phyloP scores from a whole-genome alignment of 92 coral and sea anemone species.

The Scolanthus callimorphus region DNA sequence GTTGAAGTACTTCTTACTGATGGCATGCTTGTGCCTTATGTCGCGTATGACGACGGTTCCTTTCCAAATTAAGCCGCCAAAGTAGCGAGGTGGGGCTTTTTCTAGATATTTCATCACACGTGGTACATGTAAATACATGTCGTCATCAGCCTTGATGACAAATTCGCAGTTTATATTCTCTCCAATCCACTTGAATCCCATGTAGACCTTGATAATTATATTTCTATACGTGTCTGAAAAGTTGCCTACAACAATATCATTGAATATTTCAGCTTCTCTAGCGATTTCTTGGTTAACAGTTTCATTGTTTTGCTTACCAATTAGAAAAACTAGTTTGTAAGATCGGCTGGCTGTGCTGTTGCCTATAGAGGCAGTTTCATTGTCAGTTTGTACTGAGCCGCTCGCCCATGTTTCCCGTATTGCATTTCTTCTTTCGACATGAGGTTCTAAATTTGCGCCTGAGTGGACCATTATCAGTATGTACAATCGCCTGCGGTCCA shows the following conservation, averaged over 20 bases:
- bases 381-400: too few relatives aligned
- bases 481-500: conserved; percentile 2
- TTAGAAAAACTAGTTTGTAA: conserved; percentile 30
- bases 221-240: conserved; percentile 33
- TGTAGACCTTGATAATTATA: conserved; percentile 44
- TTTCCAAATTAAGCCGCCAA: conserved; percentile 39
- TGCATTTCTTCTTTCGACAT: conserved; percentile 22
- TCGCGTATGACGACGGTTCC: conserved; percentile 30
- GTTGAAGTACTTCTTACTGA: conserved; percentile 22
- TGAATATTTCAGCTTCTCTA: conserved; percentile 30
- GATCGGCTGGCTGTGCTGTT: too few relatives aligned
- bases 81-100: conserved; percentile 27
- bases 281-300: conserved; percentile 13
- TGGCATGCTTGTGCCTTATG: conserved; percentile 34
- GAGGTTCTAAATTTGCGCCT: conserved; percentile 2
- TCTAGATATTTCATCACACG: conserved; percentile 27
- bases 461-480: conserved; percentile 44
- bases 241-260: conserved; percentile 51
- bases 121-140: conserved; percentile 32
- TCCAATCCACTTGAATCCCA: too few relatives aligned
- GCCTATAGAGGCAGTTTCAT: too few relatives aligned
- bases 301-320: conserved; percentile 23
- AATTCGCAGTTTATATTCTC: conserved; percentile 13
- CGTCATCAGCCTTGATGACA: conserved; percentile 52
- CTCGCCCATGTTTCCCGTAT: conserved; percentile 60